These are phyloP conservation scores for Anoplophora glabripennis DNA, from an alignment of 1,140 invertebrate genomes.

Conservation along the genomic window DNA sequence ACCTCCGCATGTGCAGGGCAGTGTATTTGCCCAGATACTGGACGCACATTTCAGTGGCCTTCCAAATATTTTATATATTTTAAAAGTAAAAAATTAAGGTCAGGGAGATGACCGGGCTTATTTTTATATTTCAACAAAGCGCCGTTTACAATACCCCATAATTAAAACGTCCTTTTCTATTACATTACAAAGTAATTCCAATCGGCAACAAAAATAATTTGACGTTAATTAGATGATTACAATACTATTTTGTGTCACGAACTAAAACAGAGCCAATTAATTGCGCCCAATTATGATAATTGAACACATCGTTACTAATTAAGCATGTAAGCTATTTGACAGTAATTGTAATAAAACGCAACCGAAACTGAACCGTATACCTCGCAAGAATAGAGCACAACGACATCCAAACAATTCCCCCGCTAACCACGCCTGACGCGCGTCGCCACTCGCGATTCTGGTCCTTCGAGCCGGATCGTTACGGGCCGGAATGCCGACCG, in stretches of 20 bases:
- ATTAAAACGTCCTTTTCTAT: constrained; percentile 32
- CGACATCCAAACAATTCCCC: constrained; percentile 18
- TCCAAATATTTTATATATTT: no score
- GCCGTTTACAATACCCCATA: constrained; percentile 26
- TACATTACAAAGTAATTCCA: constrained; percentile 12
- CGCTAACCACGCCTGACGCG: constrained; percentile 22
- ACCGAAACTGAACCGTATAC: constrained; percentile 26
- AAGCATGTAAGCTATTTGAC: constrained; percentile 45
- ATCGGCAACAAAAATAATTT: constrained; percentile 26
- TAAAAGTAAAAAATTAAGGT: no score
- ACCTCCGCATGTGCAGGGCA: no score
- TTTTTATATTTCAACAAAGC: constrained; percentile 15
- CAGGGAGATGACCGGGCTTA: no score
- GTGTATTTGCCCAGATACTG: no score
- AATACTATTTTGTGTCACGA: constrained; percentile 35
- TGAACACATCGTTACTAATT: constrained; percentile 49
- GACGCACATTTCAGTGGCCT: no score
- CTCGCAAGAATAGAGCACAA: constrained; percentile 20
- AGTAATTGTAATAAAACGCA: constrained; percentile 32
- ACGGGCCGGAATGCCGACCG: constrained; percentile 6
- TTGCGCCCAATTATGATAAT: constrained; percentile 48
- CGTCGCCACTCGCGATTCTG: background rate
- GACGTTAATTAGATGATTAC: constrained; percentile 37
- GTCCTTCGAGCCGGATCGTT: constrained; percentile 19
- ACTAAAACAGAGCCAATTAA: constrained; percentile 46